Conservation (phyloP, 2,888 invertebrate species). For the Leptopterna dolabrata region DNA sequence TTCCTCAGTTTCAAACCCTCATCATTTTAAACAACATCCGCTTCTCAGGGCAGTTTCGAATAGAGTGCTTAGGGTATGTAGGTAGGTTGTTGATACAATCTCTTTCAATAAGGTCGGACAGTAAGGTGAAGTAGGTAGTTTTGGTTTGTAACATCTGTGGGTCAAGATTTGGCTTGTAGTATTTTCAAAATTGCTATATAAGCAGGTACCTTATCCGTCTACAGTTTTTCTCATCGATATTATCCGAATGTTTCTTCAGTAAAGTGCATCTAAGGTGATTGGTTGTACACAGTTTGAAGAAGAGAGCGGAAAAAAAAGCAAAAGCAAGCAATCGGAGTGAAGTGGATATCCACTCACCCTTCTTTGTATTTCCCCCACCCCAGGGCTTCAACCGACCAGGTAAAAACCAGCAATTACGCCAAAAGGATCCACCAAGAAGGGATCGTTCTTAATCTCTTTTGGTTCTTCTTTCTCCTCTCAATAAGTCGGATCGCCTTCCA, state of each 20-base stretch:
- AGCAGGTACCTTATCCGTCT: too few species aligned
- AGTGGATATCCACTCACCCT: constrained; percentile 1
- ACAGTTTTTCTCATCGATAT: neutral
- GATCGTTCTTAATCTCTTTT: neutral
- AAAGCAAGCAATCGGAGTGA: constrained; percentile 25
- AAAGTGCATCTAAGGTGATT: neutral
- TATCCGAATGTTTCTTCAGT: neutral
- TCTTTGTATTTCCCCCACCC: neutral
- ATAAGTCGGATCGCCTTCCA: neutral
- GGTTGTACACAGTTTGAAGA: neutral
- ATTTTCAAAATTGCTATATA: too few species aligned
- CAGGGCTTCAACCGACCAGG: neutral
- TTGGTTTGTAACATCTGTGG: too few species aligned
- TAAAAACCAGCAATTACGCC: constrained; percentile 18
- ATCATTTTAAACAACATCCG: too few species aligned
- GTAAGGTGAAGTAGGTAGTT: too few species aligned
- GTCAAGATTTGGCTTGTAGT: too few species aligned
- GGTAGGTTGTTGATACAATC: too few species aligned
- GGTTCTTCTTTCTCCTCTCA: neutral
- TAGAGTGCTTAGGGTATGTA: too few species aligned
- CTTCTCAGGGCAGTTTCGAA: too few species aligned
- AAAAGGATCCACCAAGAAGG: constrained; percentile 11
- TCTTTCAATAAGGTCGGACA: too few species aligned
- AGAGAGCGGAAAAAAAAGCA: neutral
- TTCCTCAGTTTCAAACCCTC: too few species aligned